A percentile compares a stretch with the other conserved stretches of the same genome.
These are phyloP conservation scores for Recurvirostra avosetta DNA, from an alignment of 2,113 vertebrate species.

Conservation along the genomic window DNA sequence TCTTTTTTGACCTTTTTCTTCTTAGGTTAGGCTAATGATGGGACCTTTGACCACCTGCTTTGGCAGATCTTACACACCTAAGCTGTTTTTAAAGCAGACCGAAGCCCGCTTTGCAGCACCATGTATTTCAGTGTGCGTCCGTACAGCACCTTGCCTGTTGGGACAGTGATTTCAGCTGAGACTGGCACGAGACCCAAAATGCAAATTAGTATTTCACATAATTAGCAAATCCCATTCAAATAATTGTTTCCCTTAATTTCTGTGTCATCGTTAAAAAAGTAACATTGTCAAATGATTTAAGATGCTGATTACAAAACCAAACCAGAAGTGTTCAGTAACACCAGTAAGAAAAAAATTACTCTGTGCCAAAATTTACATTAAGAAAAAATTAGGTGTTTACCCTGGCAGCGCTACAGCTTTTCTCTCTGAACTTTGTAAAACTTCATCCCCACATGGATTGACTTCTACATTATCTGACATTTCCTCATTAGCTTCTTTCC, in stretches of 20 bases:
- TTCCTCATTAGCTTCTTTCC: constrained; percentile 63
- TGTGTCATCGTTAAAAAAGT: not conserved
- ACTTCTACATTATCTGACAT: constrained; percentile 54
- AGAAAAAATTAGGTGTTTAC: not conserved
- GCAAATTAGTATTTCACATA: not conserved
- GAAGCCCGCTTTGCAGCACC: not conserved
- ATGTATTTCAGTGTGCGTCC: not conserved
- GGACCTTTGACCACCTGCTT: not conserved
- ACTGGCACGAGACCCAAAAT: not conserved
- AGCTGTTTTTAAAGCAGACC: not conserved
- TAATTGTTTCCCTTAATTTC: not conserved
- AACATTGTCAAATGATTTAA: not conserved
- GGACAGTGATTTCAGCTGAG: not conserved
- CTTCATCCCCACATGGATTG: constrained; percentile 7
- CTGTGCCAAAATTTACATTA: not conserved
- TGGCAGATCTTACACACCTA: not conserved
- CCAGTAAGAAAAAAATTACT: not conserved
- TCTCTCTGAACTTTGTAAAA: constrained; percentile 33
- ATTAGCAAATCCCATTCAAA: not conserved
- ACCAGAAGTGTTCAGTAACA: not conserved
- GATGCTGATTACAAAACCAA: rapidly evolving
- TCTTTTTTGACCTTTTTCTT: not conserved
- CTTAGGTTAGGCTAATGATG: not conserved
- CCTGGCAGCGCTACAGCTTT: not conserved
- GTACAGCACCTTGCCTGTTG: rapidly evolving